Evolutionary conservation across 2,113 vertebrate species (phyloP).

Genomic region (Aegotheles bennettii): DNA sequence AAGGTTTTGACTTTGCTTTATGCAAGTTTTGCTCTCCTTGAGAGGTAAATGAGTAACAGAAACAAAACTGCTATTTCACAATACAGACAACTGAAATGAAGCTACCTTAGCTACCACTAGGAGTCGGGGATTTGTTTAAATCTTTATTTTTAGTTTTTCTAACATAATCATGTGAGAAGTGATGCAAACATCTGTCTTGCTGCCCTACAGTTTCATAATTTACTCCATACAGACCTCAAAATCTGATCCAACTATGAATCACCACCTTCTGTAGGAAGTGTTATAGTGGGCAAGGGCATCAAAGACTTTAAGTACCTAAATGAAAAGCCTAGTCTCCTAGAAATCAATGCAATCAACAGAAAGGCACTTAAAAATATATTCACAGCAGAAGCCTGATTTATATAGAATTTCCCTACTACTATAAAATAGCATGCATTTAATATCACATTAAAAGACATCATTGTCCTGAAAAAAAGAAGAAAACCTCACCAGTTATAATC

Average conservation of each 20-base stretch:
- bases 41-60: background rate
- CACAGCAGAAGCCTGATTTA: background rate
- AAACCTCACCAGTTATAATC: background rate
- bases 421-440: background rate
- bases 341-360: background rate
- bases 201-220: background rate
- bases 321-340: background rate
- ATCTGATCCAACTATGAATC: background rate
- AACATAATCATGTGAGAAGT: background rate
- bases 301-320: background rate
- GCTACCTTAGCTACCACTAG: background rate
- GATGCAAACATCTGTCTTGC: background rate
- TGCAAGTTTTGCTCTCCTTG: background rate
- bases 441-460: background rate
- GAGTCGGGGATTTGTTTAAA: background rate
- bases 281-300: background rate
- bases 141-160: background rate
- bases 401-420: background rate
- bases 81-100: background rate
- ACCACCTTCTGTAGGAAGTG: background rate
- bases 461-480: background rate
- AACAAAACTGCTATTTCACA: background rate
- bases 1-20: background rate
- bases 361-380: background rate
- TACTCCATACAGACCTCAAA: background rate